These are phyloP conservation scores for Aleiodes leptofemur DNA, from an alignment of 2,888 invertebrate genomes.

Conservation along the genomic window DNA sequence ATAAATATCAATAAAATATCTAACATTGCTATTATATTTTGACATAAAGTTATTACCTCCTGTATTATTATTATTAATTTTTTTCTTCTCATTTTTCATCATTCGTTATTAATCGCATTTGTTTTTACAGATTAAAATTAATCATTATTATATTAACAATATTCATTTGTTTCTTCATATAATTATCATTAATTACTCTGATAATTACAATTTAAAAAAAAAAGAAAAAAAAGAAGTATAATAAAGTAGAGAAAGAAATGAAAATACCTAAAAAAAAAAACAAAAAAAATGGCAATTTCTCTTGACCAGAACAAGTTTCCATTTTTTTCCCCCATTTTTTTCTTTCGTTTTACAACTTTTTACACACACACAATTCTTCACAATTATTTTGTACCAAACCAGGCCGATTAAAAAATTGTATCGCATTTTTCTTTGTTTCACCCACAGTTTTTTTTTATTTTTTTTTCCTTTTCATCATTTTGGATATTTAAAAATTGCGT, in stretches of 20 bases:
- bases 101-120: constrained; percentile 24
- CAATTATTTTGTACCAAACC: constrained; percentile 74
- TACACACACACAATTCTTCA: constrained; percentile 67
- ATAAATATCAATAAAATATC: constrained; percentile 75
- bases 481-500: constrained; percentile 59
- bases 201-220: constrained; percentile 59
- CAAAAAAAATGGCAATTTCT: constrained; percentile 72
- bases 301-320: constrained; percentile 74
- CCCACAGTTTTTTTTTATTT: not conserved
- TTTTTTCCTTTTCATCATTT: constrained; percentile 55
- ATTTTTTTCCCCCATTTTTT: constrained; percentile 57
- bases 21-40: constrained; percentile 72
- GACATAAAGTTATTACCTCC: constrained; percentile 66
- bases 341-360: constrained; percentile 66
- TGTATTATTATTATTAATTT: constrained; percentile 62
- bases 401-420: constrained; percentile 72
- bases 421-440: constrained; percentile 20
- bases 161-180: constrained; percentile 62
- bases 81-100: constrained; percentile 30
- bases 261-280: constrained; percentile 66
- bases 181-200: constrained; percentile 56
- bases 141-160: constrained; percentile 73
- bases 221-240: constrained; percentile 27
- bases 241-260: constrained; percentile 61
- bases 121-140: constrained; percentile 71